Evolutionary conservation across 1,140 invertebrate genomes (phyloP), one percentile per base, ranked within the genome.

Genomic region (Lerema accius): DNA sequence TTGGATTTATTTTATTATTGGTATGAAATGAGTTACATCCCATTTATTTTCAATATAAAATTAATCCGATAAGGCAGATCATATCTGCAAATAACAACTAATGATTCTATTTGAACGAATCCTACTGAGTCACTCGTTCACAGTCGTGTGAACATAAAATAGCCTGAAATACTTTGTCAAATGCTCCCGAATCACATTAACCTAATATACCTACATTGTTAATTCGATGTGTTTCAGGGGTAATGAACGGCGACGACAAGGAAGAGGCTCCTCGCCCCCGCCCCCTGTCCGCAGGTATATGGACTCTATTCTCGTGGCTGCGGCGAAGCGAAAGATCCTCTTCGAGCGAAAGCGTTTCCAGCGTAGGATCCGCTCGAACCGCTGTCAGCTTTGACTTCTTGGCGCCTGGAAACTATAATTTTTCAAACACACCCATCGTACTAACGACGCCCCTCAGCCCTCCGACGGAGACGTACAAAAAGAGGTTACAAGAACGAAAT

Each of bases 361-460:
- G 84, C 60, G 84, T 80, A 7, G 86, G 94, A 68, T 95, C 95
- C 70, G 95, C 94, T 11, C 92, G 94, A 11, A 95, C 94, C 0
- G 94, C 94, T 0, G 93, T 92, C 4, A 95, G 95, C 71, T 96
- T 96, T 78, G 93, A 94, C 4, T 96, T 94, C 75, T 80, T 94
- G 48, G 80, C 91, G n/a, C 92, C 93, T 2, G 78, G 83, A 14
- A 78, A 84, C 19, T 91, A 93, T 76, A 69, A 86, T 35, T 61
- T 84, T 39, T 68, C 74, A 35, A 70, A 73, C 14, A 68, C 75
- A 59, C 70, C 86, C 48, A 65, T 92, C 72, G 58, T 86, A 63
- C 74, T 92, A 76, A 84, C 93, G 14, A 26, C 39, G 58, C 72
- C 88, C 13, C 75, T 80, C 3, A 89, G 86, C 9, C 92, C 93